Conservation (phyloP, 2,888 invertebrate genomes). For the Tetropium fuscum region DNA sequence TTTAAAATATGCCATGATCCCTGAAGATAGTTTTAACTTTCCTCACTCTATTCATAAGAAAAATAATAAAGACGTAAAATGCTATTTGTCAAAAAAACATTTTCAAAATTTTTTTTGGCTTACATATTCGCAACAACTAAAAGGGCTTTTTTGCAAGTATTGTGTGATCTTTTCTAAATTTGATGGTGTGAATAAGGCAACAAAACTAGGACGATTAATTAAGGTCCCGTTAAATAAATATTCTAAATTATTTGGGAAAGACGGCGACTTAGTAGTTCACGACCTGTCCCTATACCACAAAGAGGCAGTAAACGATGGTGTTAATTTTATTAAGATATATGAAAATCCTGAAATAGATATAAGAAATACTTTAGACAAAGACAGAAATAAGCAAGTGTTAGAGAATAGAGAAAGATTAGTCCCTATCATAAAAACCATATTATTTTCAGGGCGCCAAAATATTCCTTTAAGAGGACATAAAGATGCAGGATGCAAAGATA, state of each 20-base stretch:
- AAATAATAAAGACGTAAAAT: no score
- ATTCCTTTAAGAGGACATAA: slow-evolving; percentile 27
- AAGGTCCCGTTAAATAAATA: no score
- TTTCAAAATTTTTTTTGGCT: no score
- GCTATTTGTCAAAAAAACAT: no score
- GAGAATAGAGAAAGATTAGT: slow-evolving; percentile 32
- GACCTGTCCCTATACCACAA: not conserved
- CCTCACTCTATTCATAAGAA: no score
- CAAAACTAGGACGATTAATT: no score
- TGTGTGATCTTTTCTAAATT: no score
- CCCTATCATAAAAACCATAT: slow-evolving; percentile 32
- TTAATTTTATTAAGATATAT: not conserved
- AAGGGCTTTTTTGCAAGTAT: no score
- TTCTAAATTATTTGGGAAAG: not conserved
- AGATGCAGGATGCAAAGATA: slow-evolving; percentile 41
- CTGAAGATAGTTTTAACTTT: no score
- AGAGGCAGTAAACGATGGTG: not conserved
- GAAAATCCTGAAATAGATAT: slow-evolving; percentile 1
- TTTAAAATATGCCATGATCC: no score
- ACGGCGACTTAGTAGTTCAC: not conserved
- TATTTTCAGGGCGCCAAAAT: slow-evolving; percentile 34
- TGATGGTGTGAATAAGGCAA: no score
- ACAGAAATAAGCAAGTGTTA: slow-evolving; percentile 11
- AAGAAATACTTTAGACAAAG: not conserved
- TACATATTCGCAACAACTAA: no score